Base-by-base conservation (phyloP, 2,888 invertebrate genomes). In the Craniophora ligustri region DNA sequence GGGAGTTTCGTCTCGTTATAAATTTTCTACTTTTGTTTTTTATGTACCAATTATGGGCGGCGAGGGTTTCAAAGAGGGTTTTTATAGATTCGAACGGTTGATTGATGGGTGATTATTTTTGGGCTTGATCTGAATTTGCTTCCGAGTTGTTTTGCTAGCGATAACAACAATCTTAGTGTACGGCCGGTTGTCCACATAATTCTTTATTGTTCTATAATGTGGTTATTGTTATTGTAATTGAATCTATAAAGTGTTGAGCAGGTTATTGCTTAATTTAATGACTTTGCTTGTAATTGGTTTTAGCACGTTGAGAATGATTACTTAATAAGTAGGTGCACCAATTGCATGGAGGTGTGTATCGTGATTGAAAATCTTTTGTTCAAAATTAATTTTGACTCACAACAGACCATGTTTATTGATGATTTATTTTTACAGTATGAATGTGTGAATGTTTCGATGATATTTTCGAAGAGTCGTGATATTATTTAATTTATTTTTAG, bases 21-120 rank as follows among this genome's bases (percentile, higher is more conserved):
- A 88, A 90, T 89, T n/a, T 88, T 88, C 85, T 84, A 89, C 88
- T 89, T 90, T 91, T 92, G 89, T 92, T 92, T 91, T 91, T 91
- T 90, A 83, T 71, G 28, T 54, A 82, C 79, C 86, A 89, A 91
- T 92, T 91, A 90, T 79, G 59, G 78, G 72, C 84, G 85, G 87
- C 81, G 79, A 77, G 76, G 82, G 31, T 84, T 81, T 86, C 87
- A 91, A 90, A 91, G 88, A 72, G 72, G n/a, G 77, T 88, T 88
- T 88, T 91, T 88, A 87, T 88, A 48, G 59, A 59, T 69, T 49
- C 72, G 78, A 81, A 77, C 80, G 80, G 65, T 78, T 92, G 92
- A 93, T 91, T 92, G 92, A 93, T 89, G 88, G 91, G 77, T 82
- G 84, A 91, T 93, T 91, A 91, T 89, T 85, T 91, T 87, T 85